phyloP scores from a whole-genome alignment of 2,888 invertebrate genomes.

The Spilosoma lubricipeda region DNA sequence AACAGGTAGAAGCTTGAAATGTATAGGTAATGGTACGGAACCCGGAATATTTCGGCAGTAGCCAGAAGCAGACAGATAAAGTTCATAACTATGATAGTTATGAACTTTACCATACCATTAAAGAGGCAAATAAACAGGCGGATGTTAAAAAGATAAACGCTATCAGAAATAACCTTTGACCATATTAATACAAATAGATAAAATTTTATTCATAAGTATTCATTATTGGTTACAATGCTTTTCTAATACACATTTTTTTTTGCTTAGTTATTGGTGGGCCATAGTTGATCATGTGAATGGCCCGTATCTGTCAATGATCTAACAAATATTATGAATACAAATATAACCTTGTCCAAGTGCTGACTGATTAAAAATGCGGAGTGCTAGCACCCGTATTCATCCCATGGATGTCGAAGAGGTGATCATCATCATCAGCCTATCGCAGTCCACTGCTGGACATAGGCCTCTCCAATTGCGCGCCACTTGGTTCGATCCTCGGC shows the following conservation, averaged over 20 bases:
- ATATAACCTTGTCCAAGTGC: neutral
- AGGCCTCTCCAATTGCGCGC: too few relatives aligned
- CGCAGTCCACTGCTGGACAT: too few relatives aligned
- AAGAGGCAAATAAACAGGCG: neutral
- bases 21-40: too few relatives aligned
- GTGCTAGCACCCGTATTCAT: too few relatives aligned
- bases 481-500: too few relatives aligned
- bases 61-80: neutral
- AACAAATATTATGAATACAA: neutral
- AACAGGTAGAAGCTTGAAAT: too few relatives aligned
- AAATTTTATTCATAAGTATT: neutral
- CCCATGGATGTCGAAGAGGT: too few relatives aligned
- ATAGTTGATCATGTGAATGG: neutral
- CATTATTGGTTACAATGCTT: neutral
- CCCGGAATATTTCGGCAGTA: neutral
- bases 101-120: neutral
- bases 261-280: neutral
- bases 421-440: too few relatives aligned
- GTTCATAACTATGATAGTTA: neutral
- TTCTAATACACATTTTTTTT: neutral
- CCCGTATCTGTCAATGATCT: neutral
- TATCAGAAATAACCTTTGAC: constrained; percentile 19
- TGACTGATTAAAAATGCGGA: too few relatives aligned
- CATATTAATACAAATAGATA: neutral
- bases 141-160: constrained; percentile 5